Evolutionary conservation across 2,888 invertebrate genomes (phyloP).

Genomic region (Parnassius apollo): DNA sequence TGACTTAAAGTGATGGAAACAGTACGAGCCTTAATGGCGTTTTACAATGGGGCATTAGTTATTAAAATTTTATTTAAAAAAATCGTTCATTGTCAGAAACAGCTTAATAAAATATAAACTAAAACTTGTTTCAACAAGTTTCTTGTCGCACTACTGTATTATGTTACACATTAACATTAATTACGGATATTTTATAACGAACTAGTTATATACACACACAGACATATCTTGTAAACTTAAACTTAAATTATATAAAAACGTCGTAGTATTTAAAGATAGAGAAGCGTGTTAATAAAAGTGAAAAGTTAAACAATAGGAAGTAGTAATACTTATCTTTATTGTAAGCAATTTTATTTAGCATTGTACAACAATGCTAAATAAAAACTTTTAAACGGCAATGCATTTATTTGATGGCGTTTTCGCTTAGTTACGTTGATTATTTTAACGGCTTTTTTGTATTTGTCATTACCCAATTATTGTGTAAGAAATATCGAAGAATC

Average conservation of each 20-base stretch:
- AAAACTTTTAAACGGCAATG: conserved; percentile 18
- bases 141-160: conserved; percentile 15
- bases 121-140: conserved; percentile 11
- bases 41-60: too few species aligned
- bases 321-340: conserved; percentile 15
- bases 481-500: too few species aligned
- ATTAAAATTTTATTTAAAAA: too few species aligned
- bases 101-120: background rate
- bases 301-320: conserved; percentile 23
- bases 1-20: too few species aligned
- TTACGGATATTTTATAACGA: conserved; percentile 2
- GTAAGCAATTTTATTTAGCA: too few species aligned
- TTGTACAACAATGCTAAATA: conserved; percentile 20
- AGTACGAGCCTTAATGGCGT: too few species aligned
- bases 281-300: conserved; percentile 21
- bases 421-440: conserved; percentile 5
- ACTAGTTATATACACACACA: background rate
- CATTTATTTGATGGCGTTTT: conserved; percentile 13
- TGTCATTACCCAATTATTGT: background rate
- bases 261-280: conserved; percentile 17
- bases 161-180: conserved; percentile 14
- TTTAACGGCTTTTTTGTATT: conserved; percentile 6
- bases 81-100: too few species aligned
- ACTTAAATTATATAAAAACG: background rate
- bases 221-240: background rate